Percentiles rank a stretch among this genome's conserved stretches.
Conservation (phyloP, 2,888 invertebrate genomes). For the Dynastes grantii region DNA sequence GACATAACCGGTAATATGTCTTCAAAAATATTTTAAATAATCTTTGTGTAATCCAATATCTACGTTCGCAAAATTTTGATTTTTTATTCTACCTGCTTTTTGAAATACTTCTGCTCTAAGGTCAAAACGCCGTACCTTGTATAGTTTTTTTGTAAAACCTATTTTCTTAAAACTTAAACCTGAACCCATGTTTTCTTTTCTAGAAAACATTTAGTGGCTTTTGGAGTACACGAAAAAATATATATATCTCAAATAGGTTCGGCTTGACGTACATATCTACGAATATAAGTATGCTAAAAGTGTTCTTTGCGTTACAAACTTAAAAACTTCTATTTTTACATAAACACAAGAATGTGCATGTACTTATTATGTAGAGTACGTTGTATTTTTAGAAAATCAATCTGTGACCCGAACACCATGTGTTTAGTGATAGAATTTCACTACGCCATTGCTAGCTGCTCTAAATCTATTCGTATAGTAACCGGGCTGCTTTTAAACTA, state of each 20-base stretch:
- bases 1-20: too few species aligned
- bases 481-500: too few species aligned
- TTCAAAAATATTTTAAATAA: too few species aligned
- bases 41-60: too few species aligned
- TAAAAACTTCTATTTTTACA: conserved; percentile 44
- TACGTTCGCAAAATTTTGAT: too few species aligned
- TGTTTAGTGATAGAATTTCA: conserved; percentile 14
- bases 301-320: conserved; percentile 10
- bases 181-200: too few species aligned
- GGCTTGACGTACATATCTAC: conserved; percentile 17
- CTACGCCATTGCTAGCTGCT: not conserved
- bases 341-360: conserved; percentile 26
- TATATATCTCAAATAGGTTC: conserved; percentile 20
- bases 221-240: not conserved
- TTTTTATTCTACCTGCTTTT: too few species aligned
- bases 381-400: conserved; percentile 37
- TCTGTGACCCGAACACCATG: conserved; percentile 12
- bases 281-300: conserved; percentile 36
- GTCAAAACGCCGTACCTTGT: too few species aligned
- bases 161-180: too few species aligned
- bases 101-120: too few species aligned
- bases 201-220: too few species aligned
- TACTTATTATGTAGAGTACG: conserved; percentile 34
- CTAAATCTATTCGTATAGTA: not conserved
- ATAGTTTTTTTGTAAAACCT: too few species aligned